phyloP scores from a whole-genome alignment of 2,888 invertebrate genomes.

The Coelinius sp. region DNA sequence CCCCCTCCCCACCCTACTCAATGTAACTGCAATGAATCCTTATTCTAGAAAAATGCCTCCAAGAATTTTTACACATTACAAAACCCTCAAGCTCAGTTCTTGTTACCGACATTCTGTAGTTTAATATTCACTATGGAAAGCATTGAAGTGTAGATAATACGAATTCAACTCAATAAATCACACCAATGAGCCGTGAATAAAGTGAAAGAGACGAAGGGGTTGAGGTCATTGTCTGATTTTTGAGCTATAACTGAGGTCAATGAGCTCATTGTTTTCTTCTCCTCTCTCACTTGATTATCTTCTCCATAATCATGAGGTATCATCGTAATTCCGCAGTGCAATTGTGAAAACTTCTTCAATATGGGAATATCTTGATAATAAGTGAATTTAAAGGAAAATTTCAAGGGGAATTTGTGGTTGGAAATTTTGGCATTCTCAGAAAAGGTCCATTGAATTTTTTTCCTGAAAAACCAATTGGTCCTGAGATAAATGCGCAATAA shows the following conservation, averaged over 20 bases:
- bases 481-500: too few species aligned
- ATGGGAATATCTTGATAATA: too few species aligned
- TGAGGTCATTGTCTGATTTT: neutral
- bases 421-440: too few species aligned
- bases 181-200: neutral
- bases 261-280: slow-evolving; percentile 36
- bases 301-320: slow-evolving; percentile 21
- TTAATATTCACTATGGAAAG: neutral
- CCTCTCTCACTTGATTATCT: slow-evolving; percentile 38
- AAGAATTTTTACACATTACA: neutral
- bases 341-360: too few species aligned
- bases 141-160: neutral
- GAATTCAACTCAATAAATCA: neutral
- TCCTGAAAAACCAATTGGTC: too few species aligned
- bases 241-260: slow-evolving; percentile 26
- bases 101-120: neutral
- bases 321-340: neutral
- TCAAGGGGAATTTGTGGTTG: too few species aligned
- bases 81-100: neutral
- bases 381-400: too few species aligned
- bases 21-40: neutral
- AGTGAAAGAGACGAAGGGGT: neutral
- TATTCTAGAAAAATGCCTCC: neutral
- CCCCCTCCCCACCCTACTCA: neutral
- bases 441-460: too few species aligned